These are phyloP conservation scores for Cepaea nemoralis DNA, from an alignment of 1,140 invertebrate species.

Conservation along the genomic window DNA sequence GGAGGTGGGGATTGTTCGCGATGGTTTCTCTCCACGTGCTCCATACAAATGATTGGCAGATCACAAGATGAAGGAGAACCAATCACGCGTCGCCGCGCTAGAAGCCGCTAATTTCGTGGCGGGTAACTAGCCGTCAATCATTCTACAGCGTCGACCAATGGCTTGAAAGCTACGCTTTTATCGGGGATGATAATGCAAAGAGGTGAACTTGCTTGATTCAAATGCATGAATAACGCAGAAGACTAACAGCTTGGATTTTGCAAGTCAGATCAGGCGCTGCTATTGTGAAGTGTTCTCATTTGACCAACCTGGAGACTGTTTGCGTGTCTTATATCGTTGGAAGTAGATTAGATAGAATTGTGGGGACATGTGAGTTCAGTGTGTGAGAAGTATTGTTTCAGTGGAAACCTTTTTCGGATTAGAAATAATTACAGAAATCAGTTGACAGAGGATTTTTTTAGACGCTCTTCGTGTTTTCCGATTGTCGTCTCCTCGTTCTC, in stretches of 20 bases:
- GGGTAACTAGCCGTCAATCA: conserved; percentile 60
- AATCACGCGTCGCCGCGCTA: conserved; percentile 42
- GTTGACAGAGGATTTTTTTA: neutral
- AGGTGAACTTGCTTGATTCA: conserved; percentile 46
- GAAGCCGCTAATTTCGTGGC: conserved; percentile 53
- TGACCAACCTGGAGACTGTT: conserved; percentile 38
- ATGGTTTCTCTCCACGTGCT: no score
- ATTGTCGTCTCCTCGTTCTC: neutral
- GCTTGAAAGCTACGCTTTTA: conserved; percentile 39
- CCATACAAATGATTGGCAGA: no score
- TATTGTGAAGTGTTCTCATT: conserved; percentile 41
- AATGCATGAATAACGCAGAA: conserved; percentile 61
- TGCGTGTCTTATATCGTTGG: conserved; percentile 41
- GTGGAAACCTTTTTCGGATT: neutral
- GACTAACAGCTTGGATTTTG: conserved; percentile 54
- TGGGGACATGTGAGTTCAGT: conserved; percentile 21
- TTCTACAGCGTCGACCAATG: conserved; percentile 51
- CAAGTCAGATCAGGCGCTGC: conserved; percentile 56
- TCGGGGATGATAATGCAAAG: conserved; percentile 52
- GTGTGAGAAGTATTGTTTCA: conserved; percentile 24
- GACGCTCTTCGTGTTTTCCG: neutral
- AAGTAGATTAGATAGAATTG: conserved; percentile 45
- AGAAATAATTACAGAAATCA: neutral
- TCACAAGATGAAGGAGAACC: no score
- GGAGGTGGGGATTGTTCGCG: no score